Base-by-base conservation (phyloP, 2,888 invertebrate genomes). In the Aleiodes testaceus region DNA sequence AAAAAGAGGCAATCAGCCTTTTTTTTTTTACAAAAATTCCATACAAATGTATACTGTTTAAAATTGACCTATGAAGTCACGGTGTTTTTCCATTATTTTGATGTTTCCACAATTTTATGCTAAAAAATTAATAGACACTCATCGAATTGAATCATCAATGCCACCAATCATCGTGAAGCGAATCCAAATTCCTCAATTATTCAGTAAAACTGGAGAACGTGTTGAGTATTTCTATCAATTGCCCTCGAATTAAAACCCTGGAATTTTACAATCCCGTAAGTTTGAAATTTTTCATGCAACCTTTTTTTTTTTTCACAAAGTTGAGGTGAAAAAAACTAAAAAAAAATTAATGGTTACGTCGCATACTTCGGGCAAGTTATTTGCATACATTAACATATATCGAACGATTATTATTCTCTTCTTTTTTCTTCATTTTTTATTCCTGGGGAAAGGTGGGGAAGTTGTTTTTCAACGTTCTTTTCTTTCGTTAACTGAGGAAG, bases 321-420 rank as follows among this genome's bases (percentile, higher is more conserved):
- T 5, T 45, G 14, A 26, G 26, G 26, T 5, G 26, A 26, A 26
- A 26, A 26, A 26, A 26, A 11, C n/a, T n/a, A 36, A 36, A 36
- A 74, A 77, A 74, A 75, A 73, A 76, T 77, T 75, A 70, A 74
- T 67, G 73, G 72, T 77, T 75, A 74, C 74, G 63, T 30, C 47
- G 49, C 59, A 50, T 55, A 66, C 67, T 69, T 70, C 69, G 55
- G 65, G 64, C 66, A 55, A 66, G 50, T 52, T 59, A 71, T 73
- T 73, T 74, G 50, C 73, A 73, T 74, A 66, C 7, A 75, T 74
- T 73, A 72, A 69, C 73, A 72, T 61, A 61, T 20, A 44, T 61
- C 44, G 61, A 61, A 44, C 11, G 42, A 61, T 61, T 42, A 61
- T 61, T 63, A 63, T 63, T 63, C 20, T 36, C 11, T 36, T 36